phyloP scores from a whole-genome alignment of 2,797 vertebrate species.

The Pristis pectinata region DNA sequence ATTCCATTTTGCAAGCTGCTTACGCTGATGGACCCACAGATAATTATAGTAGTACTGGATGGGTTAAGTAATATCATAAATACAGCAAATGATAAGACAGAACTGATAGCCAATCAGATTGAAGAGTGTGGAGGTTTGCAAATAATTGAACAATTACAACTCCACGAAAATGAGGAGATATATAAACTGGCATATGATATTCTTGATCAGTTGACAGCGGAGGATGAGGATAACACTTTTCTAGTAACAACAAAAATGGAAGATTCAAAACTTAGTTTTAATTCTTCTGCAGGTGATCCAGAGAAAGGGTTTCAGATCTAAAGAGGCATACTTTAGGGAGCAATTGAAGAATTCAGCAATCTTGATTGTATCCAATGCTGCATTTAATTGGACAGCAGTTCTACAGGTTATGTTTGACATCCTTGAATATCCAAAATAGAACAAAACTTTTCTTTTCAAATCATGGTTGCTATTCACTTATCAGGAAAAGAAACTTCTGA shows the following conservation, averaged over 20 bases:
- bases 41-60: constrained; percentile 94
- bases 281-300: constrained; percentile 96
- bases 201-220: constrained; percentile 77
- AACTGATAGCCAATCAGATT: constrained; percentile 93
- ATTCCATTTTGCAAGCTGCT: constrained; percentile 97
- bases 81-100: constrained; percentile 95
- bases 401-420: constrained; percentile 98
- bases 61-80: constrained; percentile 99
- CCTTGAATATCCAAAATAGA: constrained; percentile 91
- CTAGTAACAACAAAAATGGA: constrained; percentile 94
- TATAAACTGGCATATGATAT: constrained; percentile 99
- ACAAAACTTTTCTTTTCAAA: constrained; percentile 75
- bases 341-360: constrained; percentile 98
- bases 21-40: constrained; percentile 93
- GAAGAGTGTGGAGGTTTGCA: constrained; percentile 98
- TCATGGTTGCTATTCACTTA: constrained; percentile 58
- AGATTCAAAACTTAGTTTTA: constrained; percentile 95
- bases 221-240: constrained; percentile 96
- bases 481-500: constrained; percentile 69
- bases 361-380: constrained; percentile 99
- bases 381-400: constrained; percentile 96
- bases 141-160: constrained; percentile 96
- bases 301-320: constrained; percentile 99
- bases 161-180: constrained; percentile 99
- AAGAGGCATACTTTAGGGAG: constrained; percentile 69